Evolutionary conservation across 2,797 vertebrate genomes (phyloP), one percentile per base, ranked within the genome.

Genomic region (Dendrocincla tyrannina): DNA sequence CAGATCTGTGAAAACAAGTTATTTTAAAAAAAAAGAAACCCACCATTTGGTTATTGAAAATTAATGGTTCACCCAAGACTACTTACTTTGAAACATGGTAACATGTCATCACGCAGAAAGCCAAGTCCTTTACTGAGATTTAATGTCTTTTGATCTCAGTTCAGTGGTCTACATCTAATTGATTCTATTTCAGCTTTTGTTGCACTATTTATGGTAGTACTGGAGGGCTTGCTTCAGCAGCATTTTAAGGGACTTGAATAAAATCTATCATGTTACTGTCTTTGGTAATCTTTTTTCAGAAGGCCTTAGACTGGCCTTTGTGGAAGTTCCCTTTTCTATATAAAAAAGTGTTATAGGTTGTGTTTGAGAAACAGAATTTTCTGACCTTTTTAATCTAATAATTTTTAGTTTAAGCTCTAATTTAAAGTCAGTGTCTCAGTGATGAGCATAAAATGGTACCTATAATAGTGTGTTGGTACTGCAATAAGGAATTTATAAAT

Each of bases 101-200:
- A 84, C 46, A 33, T 90, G 39, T 81, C 25, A 39, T 16, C 20
- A 60, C 25, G 44, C 23, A 72, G 53, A 78, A 89, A 14, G 1
- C 2, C 3, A 39, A 49, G 50, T 69, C 37, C 20, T 67, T 0
- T 74, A 37, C 67, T 69, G 67, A 89, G 28, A 81, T 86, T 44
- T 86, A 49, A 35, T 79, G 35, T 88, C 37, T 86, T 87, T 58
- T 75, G 47, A 23, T 42, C 28, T 73, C 67, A 72, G 17, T 78
- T 91, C 74, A 91, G 33, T 2, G 3, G 8, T 93, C 50, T 88
- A n/a, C 42, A 79, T 79, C 67, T 59, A 86, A 76, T 37, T 72
- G 53, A 39, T 88, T 85, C 69, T 88, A 13, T 84, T 85, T 66
- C 35, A 47, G 25, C 53, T 94, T 66, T 79, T 85, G 27, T 59